phyloP scores from a whole-genome alignment of 2,113 vertebrate genomes.

The Aldabrachelys gigantea region DNA sequence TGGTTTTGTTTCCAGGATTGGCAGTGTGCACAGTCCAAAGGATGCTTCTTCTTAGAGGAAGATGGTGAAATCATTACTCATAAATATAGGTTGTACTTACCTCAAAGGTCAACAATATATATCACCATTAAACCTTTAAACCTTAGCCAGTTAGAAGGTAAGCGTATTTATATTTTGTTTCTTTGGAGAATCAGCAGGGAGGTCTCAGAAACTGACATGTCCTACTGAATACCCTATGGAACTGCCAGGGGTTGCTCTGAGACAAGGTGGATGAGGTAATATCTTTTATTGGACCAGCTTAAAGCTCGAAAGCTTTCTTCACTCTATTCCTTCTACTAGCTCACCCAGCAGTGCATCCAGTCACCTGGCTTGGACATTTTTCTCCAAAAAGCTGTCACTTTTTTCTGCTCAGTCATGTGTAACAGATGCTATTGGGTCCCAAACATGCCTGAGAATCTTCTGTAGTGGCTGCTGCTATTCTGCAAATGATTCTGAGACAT shows the following conservation, averaged over 20 bases:
- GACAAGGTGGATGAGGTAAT: background rate
- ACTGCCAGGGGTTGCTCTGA: background rate
- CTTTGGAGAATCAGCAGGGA: background rate
- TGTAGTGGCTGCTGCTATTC: background rate
- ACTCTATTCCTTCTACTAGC: background rate
- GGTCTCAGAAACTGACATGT: background rate
- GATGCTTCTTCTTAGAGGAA: constrained; percentile 93
- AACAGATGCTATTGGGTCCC: background rate
- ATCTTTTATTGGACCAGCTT: background rate
- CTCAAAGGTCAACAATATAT: constrained; percentile 82
- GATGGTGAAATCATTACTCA: constrained; percentile 85
- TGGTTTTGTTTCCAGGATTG: constrained; percentile 83
- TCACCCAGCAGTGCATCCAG: background rate
- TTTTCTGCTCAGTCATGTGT: background rate
- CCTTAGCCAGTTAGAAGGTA: constrained; percentile 79
- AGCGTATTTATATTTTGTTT: constrained; percentile 8
- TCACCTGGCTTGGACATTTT: background rate
- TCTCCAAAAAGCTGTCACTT: background rate
- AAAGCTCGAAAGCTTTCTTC: background rate
- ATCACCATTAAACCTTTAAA: constrained; percentile 87
- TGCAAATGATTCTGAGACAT: background rate
- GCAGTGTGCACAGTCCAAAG: constrained; percentile 82
- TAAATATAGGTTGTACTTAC: constrained; percentile 86
- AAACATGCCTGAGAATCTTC: background rate
- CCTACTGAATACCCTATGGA: background rate